Base-by-base conservation (phyloP, 2,113 vertebrate species). In the Oreochromis niloticus region DNA sequence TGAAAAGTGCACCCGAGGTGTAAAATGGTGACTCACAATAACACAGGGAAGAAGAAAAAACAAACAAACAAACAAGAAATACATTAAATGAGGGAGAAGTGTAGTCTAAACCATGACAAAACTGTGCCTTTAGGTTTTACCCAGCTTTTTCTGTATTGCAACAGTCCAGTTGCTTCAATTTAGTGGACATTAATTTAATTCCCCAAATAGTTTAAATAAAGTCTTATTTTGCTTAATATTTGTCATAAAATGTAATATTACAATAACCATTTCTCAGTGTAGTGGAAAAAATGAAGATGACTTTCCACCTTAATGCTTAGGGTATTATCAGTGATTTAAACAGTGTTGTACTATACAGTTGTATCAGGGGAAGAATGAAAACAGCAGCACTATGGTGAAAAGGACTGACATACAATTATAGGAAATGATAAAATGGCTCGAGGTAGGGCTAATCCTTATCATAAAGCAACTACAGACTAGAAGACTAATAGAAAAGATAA, bases 61-160 rank as follows among this genome's bases (percentile, higher is more conserved):
- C 0, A 0, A 9, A 0, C 13, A 27, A 27, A 4, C 27, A 27
- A 27, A 19, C 10, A 22, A 68, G 2, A 73, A 75, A 75, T 27
- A 4, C 9, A 75, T 46, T 75, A 32, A 75, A 32, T 75, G 71
- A 50, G 9, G 43, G 16, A 50, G 16, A 50, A 17, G 71, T 19
- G 27, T 48, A 32, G 24, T 50, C 24, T 50, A 75, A 17, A 50
- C 68, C 71, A 75, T 50, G 9, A 50, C 43, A 75, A 75, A 75
- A 19, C 24, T 32, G 16, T 48, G 71, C 43, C 43, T 50, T 75
- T 50, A 75, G 24, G 24, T 75, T 75, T 75, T 19, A 75, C 16
- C 0, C 1, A 12, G 24, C 71, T 50, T 48, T 50, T 50, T 50
- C 43, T 78, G 6, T 75, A 48, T 75, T 32, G 16, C 43, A 50